Percentiles rank a stretch among this genome's conserved stretches.
Evolutionary conservation across 2,113 vertebrate genomes (phyloP).

Genomic region (Microcebus murinus): DNA sequence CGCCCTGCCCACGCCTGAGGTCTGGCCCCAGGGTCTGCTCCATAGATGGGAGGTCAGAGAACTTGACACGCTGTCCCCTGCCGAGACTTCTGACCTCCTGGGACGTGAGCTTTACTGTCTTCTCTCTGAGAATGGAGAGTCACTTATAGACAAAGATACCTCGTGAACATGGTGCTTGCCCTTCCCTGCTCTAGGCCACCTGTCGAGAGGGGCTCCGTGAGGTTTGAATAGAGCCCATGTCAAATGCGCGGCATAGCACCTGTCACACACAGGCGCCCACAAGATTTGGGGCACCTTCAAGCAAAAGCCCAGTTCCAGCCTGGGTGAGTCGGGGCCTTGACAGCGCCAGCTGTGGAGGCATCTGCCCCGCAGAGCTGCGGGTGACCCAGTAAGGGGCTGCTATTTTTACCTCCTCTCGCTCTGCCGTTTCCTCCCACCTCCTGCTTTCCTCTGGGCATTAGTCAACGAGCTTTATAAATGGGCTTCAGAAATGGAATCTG

Average conservation of each 20-base stretch:
- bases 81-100: rapidly evolving
- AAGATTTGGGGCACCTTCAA: not conserved
- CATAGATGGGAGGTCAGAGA: not conserved
- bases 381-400: not conserved
- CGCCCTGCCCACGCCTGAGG: rapidly evolving
- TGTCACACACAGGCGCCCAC: not conserved
- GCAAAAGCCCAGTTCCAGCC: not conserved
- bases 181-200: not conserved
- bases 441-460: not conserved
- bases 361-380: rapidly evolving
- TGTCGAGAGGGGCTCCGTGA: not conserved
- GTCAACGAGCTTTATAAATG: not conserved
- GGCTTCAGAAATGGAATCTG: not conserved
- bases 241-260: not conserved
- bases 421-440: not conserved
- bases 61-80: too few relatives aligned
- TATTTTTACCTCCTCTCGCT: not conserved
- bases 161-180: not conserved
- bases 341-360: not conserved
- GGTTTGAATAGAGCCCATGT: not conserved
- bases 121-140: not conserved
- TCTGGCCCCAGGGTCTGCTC: not conserved
- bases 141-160: too few relatives aligned
- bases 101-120: not conserved
- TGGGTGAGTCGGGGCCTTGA: too few relatives aligned